phyloP scores from a whole-genome alignment of 2,113 vertebrate species.

The Prinia subflava region DNA sequence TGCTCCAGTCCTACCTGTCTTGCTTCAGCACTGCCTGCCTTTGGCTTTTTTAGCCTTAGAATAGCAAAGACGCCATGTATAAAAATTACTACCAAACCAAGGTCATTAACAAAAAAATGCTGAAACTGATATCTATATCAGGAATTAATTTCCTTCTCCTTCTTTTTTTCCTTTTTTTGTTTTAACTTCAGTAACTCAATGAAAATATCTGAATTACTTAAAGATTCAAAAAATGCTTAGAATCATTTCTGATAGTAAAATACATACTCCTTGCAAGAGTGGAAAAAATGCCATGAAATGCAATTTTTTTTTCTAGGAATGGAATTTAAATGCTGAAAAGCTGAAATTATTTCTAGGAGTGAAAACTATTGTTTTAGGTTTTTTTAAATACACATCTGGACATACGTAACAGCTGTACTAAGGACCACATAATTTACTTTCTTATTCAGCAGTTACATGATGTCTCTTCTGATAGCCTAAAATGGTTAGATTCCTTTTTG shows the following conservation, averaged over 20 bases:
- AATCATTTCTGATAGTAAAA: neutral
- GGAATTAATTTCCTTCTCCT: neutral
- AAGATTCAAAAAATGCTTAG: neutral
- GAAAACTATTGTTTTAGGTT: neutral
- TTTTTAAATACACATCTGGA: neutral
- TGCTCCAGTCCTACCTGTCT: neutral
- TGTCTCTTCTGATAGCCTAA: neutral
- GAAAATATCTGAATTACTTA: neutral
- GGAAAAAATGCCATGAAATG: neutral
- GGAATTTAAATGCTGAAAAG: neutral
- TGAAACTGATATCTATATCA: neutral
- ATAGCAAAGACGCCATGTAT: neutral
- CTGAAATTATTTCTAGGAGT: neutral
- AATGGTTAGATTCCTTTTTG: neutral
- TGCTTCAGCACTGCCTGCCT: rapidly evolving
- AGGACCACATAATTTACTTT: neutral
- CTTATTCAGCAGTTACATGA: neutral
- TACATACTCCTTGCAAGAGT: neutral
- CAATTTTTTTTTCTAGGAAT: neutral
- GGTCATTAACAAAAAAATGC: neutral
- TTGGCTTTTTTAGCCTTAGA: rapidly evolving
- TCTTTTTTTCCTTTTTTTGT: neutral
- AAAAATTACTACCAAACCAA: neutral
- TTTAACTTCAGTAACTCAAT: neutral
- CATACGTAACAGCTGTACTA: neutral